phyloP scores from a whole-genome alignment of 2,888 invertebrate genomes.

The Ctenicera cuprea region DNA sequence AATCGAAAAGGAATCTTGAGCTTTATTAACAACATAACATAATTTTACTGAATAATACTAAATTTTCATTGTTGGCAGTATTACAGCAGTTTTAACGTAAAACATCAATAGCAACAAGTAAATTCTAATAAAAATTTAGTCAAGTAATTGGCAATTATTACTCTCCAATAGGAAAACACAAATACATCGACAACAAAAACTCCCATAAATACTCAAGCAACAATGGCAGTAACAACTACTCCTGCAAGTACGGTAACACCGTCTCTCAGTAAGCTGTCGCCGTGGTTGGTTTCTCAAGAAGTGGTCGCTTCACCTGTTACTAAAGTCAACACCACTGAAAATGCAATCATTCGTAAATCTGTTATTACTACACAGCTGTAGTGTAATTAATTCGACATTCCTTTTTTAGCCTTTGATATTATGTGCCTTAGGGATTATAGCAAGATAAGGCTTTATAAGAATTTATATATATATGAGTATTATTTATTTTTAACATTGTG shows the following conservation, averaged over 20 bases:
- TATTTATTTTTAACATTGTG: constrained; percentile 6
- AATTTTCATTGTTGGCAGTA: too few species aligned
- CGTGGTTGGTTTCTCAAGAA: constrained; percentile 88
- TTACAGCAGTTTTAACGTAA: too few species aligned
- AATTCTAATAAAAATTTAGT: too few species aligned
- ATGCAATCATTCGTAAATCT: constrained; percentile 85
- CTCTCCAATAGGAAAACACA: neutral
- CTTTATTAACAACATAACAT: too few species aligned
- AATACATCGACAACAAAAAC: constrained; percentile 21
- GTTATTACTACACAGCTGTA: constrained; percentile 91
- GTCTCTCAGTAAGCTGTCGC: constrained; percentile 82
- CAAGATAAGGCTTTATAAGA: neutral
- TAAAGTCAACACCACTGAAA: constrained; percentile 77
- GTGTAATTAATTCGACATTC: neutral
- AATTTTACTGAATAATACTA: too few species aligned
- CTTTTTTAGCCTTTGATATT: neutral
- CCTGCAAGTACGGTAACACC: constrained; percentile 73
- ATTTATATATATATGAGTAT: neutral
- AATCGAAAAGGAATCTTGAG: too few species aligned
- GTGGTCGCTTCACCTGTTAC: constrained; percentile 78
- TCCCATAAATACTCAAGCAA: constrained; percentile 5
- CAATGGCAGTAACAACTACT: neutral
- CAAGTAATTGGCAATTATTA: too few species aligned
- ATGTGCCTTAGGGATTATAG: constrained; percentile 7
- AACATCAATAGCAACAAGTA: too few species aligned